Percentiles rank a stretch among this genome's conserved stretches.
Conservation (phyloP, 1,140 invertebrate species). For the Choristoneura fumiferana region DNA sequence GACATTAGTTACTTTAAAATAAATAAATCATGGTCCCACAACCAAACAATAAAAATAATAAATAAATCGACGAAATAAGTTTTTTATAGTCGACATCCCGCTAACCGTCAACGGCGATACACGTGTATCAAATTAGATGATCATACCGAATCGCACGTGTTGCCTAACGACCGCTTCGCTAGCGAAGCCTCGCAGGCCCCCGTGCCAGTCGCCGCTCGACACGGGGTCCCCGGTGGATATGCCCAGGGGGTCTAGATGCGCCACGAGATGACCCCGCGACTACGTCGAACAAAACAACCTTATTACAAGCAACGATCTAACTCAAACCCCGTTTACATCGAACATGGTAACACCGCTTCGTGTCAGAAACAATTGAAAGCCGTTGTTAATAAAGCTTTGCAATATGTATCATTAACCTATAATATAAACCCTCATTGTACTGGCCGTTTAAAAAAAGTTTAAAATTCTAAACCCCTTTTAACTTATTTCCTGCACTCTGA, state of each 20-base stretch:
- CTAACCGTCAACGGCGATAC: not conserved
- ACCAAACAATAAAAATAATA: too few relatives aligned
- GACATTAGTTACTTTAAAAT: too few relatives aligned
- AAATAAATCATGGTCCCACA: too few relatives aligned
- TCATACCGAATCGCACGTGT: conserved; percentile 77
- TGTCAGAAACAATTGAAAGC: too few relatives aligned
- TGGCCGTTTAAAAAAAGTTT: too few relatives aligned
- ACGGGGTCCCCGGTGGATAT: conserved; percentile 79
- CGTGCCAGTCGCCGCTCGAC: conserved; percentile 67
- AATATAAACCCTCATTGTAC: too few relatives aligned
- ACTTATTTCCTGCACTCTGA: too few relatives aligned
- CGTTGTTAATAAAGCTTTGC: too few relatives aligned
- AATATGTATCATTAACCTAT: too few relatives aligned
- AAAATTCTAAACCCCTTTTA: too few relatives aligned
- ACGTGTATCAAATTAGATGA: conserved; percentile 25
- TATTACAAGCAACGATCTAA: conserved; percentile 10
- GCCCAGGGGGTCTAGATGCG: conserved; percentile 95
- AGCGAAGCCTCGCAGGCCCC: conserved; percentile 67
- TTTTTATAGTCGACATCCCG: not conserved
- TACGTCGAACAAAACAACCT: conserved; percentile 69
- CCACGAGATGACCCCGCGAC: conserved; percentile 96
- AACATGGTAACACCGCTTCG: too few relatives aligned
- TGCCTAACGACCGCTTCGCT: conserved; percentile 75
- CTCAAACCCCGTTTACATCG: too few relatives aligned
- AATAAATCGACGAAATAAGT: conserved; percentile 1